Percentiles rank a stretch among this genome's conserved stretches.
Evolutionary conservation across 1,140 invertebrate genomes (phyloP).

Genomic region (Limonius californicus): DNA sequence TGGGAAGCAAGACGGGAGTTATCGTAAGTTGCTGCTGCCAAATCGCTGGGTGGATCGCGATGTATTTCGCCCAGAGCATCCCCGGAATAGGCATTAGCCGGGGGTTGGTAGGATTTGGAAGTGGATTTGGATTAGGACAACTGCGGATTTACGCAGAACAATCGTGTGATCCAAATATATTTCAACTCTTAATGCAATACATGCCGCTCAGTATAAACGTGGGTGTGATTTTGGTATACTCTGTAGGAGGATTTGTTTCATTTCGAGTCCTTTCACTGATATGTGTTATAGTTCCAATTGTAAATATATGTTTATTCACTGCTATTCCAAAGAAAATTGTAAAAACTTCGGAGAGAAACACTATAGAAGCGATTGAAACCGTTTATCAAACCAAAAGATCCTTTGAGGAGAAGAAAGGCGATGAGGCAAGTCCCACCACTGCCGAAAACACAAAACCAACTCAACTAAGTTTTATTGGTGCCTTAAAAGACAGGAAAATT

Average conservation of each 20-base stretch:
- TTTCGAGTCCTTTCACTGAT: conserved; percentile 22
- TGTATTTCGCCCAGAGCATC: conserved; percentile 40
- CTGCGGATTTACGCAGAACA: conserved; percentile 25
- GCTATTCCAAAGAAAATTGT: conserved; percentile 18
- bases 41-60: conserved; percentile 37
- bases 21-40: conserved; percentile 29
- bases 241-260: conserved; percentile 20
- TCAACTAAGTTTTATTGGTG: conserved; percentile 19
- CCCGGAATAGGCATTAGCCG: conserved; percentile 34
- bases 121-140: conserved; percentile 31
- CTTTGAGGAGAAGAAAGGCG: conserved; percentile 7
- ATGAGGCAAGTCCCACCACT: conserved; percentile 2
- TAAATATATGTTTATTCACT: conserved; percentile 16
- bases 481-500: conserved; percentile 14
- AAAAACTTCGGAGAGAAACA: neutral
- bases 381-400: neutral
- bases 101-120: conserved; percentile 37
- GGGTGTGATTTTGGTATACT: conserved; percentile 21
- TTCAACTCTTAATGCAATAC: conserved; percentile 6
- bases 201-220: conserved; percentile 18
- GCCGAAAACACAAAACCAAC: neutral
- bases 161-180: conserved; percentile 20
- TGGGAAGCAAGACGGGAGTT: conserved; percentile 37
- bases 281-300: conserved; percentile 16
- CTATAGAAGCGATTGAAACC: neutral